Conservation (phyloP, 2,113 vertebrate genomes). For the Nothocercus nigrocapillus region DNA sequence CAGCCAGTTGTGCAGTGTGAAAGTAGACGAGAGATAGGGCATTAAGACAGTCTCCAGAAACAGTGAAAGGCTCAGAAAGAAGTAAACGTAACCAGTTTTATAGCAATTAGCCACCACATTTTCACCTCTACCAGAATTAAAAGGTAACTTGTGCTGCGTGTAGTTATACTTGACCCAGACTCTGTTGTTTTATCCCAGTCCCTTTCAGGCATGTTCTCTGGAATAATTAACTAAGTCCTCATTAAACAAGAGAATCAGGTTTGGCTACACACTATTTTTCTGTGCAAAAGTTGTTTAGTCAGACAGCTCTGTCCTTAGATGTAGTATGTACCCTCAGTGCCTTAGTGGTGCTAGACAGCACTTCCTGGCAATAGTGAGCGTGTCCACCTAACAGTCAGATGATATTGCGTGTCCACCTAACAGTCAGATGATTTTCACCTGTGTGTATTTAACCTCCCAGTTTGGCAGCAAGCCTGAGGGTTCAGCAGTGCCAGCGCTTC, state of each 20-base stretch:
- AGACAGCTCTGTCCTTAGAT: neutral
- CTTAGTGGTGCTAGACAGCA: accelerated
- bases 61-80: neutral
- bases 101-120: accelerated
- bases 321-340: accelerated
- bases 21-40: neutral
- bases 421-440: neutral
- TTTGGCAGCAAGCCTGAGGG: too few species aligned
- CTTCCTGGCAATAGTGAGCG: neutral
- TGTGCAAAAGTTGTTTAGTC: neutral
- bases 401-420: neutral
- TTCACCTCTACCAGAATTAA: neutral
- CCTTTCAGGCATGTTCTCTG: neutral
- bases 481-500: too few species aligned
- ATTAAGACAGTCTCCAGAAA: neutral
- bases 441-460: neutral
- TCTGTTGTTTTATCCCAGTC: neutral
- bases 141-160: neutral
- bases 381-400: neutral
- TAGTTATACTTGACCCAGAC: neutral
- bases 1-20: neutral
- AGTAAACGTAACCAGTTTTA: neutral
- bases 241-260: neutral
- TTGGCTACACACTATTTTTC: neutral
- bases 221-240: neutral